Conservation (phyloP, 2,797 vertebrate species). For the Sciaenops ocellatus region DNA sequence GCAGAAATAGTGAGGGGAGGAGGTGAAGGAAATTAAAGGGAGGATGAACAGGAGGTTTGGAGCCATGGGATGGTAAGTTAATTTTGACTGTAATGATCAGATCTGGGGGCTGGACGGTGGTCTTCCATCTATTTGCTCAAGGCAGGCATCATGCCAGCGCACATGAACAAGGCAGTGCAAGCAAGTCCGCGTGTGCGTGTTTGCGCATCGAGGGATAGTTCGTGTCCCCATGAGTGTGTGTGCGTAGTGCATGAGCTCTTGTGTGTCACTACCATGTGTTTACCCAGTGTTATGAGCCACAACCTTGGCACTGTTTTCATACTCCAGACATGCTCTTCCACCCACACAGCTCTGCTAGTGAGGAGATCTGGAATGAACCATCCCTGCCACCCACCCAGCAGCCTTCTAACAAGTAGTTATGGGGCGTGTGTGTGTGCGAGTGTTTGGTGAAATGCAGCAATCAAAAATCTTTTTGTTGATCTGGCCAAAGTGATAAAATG, state of each 20-base stretch:
- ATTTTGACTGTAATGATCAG: conserved; percentile 62
- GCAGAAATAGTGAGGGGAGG: conserved; percentile 1
- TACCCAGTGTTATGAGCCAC: conserved; percentile 72
- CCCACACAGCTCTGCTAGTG: conserved; percentile 76
- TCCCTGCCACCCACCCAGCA: conserved; percentile 70
- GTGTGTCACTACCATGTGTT: conserved; percentile 70
- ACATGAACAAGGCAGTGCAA: conserved; percentile 6
- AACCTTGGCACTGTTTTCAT: conserved; percentile 78
- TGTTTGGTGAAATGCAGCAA: conserved; percentile 50
- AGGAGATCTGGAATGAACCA: conserved; percentile 72
- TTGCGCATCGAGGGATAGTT: conserved; percentile 8
- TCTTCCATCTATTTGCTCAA: conserved; percentile 43
- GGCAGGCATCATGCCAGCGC: conserved; percentile 36
- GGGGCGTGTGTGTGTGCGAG: conserved; percentile 19
- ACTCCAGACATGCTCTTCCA: conserved; percentile 77
- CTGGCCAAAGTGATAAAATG: conserved; percentile 37
- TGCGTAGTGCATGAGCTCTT: conserved; percentile 27
- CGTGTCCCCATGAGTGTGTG: conserved; percentile 23
- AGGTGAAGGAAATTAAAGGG: conserved; percentile 48
- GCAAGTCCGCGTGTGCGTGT: conserved; percentile 2
- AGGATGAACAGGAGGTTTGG: conserved; percentile 45
- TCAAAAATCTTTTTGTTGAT: conserved; percentile 52
- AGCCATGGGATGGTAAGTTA: conserved; percentile 46
- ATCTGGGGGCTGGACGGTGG: conserved; percentile 24
- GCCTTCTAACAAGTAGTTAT: conserved; percentile 69